phyloP scores from a whole-genome alignment of 2,888 invertebrate genomes.

The Ferrisia virgata region DNA sequence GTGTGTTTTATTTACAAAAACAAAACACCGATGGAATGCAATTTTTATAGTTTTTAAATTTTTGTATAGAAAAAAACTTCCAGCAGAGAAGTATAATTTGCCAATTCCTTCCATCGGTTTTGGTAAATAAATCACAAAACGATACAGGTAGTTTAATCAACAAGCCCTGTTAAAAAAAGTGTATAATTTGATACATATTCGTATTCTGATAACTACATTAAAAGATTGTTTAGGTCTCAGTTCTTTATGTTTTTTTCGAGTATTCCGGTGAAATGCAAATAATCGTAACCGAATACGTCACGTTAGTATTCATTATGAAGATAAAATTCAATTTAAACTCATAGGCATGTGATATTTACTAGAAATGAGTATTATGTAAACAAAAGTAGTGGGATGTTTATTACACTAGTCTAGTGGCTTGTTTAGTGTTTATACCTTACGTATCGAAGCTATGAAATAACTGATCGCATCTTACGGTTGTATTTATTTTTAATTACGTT shows the following conservation, averaged over 20 bases:
- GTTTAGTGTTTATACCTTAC: background rate
- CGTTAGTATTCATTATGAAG: background rate
- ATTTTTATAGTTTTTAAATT: background rate
- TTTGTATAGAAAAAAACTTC: background rate
- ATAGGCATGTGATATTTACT: background rate
- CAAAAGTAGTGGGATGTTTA: slow-evolving; percentile 21
- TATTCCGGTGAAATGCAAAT: background rate
- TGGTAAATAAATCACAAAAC: background rate
- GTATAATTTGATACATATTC: background rate
- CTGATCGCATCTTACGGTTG: background rate
- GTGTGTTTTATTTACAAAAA: background rate
- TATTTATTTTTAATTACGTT: background rate
- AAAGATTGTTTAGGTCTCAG: background rate
- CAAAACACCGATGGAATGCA: slow-evolving; percentile 16
- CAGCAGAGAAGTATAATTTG: background rate
- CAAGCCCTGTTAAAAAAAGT: too few relatives aligned
- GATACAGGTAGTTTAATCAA: too few relatives aligned
- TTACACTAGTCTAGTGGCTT: background rate
- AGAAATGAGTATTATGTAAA: slow-evolving; percentile 12
- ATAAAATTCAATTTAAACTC: background rate
- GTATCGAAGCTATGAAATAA: background rate
- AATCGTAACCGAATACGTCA: background rate
- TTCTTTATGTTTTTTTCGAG: background rate
- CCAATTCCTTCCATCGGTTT: background rate
- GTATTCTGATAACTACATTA: background rate